phyloP scores from a whole-genome alignment of 2,888 invertebrate genomes.

The Agrotis exclamationis region DNA sequence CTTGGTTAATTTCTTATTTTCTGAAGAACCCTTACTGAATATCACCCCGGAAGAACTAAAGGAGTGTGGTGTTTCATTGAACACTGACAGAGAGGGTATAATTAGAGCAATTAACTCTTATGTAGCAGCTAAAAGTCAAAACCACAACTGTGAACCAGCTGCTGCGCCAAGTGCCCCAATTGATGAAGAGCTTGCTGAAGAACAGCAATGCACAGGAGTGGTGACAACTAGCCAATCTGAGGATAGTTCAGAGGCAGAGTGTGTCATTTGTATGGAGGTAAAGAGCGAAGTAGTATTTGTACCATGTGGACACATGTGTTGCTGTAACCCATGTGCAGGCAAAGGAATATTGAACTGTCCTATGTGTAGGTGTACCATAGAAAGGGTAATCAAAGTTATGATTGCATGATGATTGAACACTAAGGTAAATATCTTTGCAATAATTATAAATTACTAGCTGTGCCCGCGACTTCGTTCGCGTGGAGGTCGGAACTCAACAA shows the following conservation, averaged over 20 bases:
- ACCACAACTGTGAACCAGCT: slow-evolving; percentile 69
- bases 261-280: slow-evolving; percentile 96
- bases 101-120: slow-evolving; percentile 92
- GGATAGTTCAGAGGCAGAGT: slow-evolving; percentile 91
- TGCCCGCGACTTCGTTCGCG: no score
- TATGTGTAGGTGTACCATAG: slow-evolving; percentile 94
- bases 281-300: slow-evolving; percentile 94
- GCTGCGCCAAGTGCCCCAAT: slow-evolving; percentile 76
- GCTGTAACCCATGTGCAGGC: slow-evolving; percentile 93
- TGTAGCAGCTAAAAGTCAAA: slow-evolving; percentile 82
- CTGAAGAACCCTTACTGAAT: slow-evolving; percentile 87
- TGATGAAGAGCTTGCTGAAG: slow-evolving; percentile 66
- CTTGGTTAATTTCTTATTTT: slow-evolving; percentile 92
- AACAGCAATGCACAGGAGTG: slow-evolving; percentile 79
- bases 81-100: slow-evolving; percentile 91
- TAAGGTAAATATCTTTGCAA: slow-evolving; percentile 35
- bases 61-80: slow-evolving; percentile 90
- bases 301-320: slow-evolving; percentile 97
- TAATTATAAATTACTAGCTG: background rate
- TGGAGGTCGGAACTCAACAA: no score
- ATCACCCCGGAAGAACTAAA: slow-evolving; percentile 91
- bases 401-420: slow-evolving; percentile 82
- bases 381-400: slow-evolving; percentile 93
- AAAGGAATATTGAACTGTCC: slow-evolving; percentile 93
- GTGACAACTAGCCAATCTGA: slow-evolving; percentile 76